A percentile compares a stretch with the other conserved stretches of the same genome.
These are phyloP conservation scores for Acleris emargana DNA, from an alignment of 2,888 invertebrate species.

Conservation along the genomic window DNA sequence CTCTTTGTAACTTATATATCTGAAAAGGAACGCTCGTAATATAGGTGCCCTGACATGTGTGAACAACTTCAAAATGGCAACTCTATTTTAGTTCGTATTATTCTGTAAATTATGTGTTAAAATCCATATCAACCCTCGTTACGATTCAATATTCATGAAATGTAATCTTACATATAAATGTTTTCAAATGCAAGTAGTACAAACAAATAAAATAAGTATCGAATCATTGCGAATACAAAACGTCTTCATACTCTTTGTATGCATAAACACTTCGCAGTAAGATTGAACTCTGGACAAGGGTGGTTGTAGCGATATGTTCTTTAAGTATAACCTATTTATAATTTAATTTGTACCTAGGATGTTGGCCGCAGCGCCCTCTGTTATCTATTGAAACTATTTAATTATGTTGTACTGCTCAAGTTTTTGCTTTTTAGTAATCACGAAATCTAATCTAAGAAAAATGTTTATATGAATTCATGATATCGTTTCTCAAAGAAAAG, in stretches of 20 bases:
- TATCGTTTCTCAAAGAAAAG: constrained; percentile 47
- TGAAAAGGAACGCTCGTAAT: background rate
- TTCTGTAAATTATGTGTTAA: background rate
- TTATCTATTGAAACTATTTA: constrained; percentile 32
- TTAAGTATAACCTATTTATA: constrained; percentile 23
- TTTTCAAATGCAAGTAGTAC: constrained; percentile 1
- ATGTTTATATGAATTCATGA: constrained; percentile 18
- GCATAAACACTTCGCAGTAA: background rate
- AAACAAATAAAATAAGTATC: constrained; percentile 1
- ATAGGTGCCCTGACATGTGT: background rate
- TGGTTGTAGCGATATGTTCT: constrained; percentile 6
- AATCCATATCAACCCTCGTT: constrained; percentile 8
- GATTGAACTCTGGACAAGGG: constrained; percentile 2
- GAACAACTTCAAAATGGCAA: background rate
- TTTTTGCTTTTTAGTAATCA: constrained; percentile 41
- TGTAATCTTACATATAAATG: background rate
- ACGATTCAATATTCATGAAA: background rate
- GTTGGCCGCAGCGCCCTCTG: constrained; percentile 19
- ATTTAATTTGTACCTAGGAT: constrained; percentile 11
- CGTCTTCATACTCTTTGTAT: background rate
- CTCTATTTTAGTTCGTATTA: background rate
- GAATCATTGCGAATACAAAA: constrained; percentile 9
- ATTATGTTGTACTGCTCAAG: constrained; percentile 44
- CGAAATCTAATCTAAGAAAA: constrained; percentile 29
- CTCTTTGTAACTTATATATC: background rate